These are phyloP conservation scores for Drosophila varians DNA, from an alignment of 1,140 invertebrate genomes.

Conservation along the genomic window DNA sequence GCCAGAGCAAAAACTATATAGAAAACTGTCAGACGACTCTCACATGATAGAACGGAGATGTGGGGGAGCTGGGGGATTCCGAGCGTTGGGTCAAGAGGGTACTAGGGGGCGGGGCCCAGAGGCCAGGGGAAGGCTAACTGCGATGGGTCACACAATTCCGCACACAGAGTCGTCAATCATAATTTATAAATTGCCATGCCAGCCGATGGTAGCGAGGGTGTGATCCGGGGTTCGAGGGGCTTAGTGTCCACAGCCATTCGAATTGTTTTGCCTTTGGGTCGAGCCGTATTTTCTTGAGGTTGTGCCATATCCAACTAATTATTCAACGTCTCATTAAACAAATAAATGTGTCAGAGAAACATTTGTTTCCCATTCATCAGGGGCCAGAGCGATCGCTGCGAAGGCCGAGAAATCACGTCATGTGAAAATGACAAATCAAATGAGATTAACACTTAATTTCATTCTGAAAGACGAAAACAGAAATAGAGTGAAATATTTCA, in stretches of 20 bases:
- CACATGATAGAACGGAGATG: background rate
- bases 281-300: slow-evolving; percentile 7
- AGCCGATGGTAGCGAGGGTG: slow-evolving; percentile 8
- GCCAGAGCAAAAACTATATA: slow-evolving; percentile 67
- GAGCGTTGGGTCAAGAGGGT: background rate
- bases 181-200: slow-evolving; percentile 69
- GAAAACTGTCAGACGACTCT: slow-evolving; percentile 49
- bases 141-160: slow-evolving; percentile 70
- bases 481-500: slow-evolving; percentile 49
- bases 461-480: slow-evolving; percentile 52
- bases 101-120: background rate
- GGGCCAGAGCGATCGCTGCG: slow-evolving; percentile 23
- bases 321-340: slow-evolving; percentile 81
- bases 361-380: slow-evolving; percentile 78
- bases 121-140: slow-evolving; percentile 33
- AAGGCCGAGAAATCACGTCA: slow-evolving; percentile 73
- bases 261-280: slow-evolving; percentile 47
- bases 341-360: slow-evolving; percentile 79
- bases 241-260: slow-evolving; percentile 21
- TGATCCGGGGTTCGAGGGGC: background rate
- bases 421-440: slow-evolving; percentile 79
- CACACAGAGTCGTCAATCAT: slow-evolving; percentile 72
- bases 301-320: slow-evolving; percentile 67
- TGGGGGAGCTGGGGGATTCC: background rate
- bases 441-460: slow-evolving; percentile 78